These are phyloP conservation scores for Vidua chalybeata DNA, from an alignment of 2,113 vertebrate species.

Conservation along the genomic window DNA sequence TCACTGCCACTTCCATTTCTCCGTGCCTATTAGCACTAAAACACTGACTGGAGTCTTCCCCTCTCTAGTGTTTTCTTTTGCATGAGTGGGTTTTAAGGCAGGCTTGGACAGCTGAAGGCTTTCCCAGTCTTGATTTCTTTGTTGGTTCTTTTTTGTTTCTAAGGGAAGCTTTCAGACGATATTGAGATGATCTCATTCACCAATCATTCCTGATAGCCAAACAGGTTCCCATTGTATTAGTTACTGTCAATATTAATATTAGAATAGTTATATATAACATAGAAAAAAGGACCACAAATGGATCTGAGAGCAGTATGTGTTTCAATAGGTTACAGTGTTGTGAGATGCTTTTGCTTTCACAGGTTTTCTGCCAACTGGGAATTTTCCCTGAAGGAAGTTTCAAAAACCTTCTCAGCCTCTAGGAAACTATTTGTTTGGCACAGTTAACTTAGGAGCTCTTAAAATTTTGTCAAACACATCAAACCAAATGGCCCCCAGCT, in stretches of 20 bases:
- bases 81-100: neutral
- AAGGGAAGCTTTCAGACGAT: neutral
- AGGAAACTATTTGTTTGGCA: constrained; percentile 49
- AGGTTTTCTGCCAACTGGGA: constrained; percentile 44
- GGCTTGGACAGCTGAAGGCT: neutral
- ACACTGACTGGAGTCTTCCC: neutral
- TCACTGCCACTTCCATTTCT: neutral
- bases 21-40: neutral
- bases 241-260: neutral
- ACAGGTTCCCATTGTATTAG: neutral
- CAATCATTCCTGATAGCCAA: neutral
- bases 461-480: constrained; percentile 65
- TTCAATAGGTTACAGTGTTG: neutral
- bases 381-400: constrained; percentile 49
- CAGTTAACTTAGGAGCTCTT: constrained; percentile 9
- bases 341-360: constrained; percentile 7
- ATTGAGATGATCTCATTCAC: neutral
- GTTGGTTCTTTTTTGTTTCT: neutral
- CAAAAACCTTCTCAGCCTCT: constrained; percentile 26
- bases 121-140: neutral
- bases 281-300: neutral
- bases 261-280: neutral
- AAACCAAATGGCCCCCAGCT: constrained; percentile 40
- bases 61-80: neutral
- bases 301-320: neutral